These are phyloP conservation scores for Julus scanicus DNA, from an alignment of 2,888 invertebrate species.

Conservation along the genomic window DNA sequence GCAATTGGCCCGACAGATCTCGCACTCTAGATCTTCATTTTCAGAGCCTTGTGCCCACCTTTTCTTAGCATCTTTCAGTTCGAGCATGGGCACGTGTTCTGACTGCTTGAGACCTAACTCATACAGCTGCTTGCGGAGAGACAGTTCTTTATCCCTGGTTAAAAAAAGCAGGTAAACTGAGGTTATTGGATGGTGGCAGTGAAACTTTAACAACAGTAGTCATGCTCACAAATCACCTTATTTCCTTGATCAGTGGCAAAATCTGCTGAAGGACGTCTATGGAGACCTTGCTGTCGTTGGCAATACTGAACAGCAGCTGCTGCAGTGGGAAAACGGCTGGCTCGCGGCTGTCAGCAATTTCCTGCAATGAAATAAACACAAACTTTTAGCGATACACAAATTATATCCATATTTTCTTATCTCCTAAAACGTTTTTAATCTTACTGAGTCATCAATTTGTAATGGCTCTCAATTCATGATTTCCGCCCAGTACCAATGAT, in stretches of 20 bases:
- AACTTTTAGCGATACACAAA: no score
- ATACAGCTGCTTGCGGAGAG: slow-evolving; percentile 73
- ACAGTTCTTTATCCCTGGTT: slow-evolving; percentile 72
- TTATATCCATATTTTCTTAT: no score
- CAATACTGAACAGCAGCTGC: slow-evolving; percentile 80
- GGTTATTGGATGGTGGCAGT: neutral
- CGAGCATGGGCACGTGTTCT: slow-evolving; percentile 74
- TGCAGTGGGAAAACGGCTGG: slow-evolving; percentile 91
- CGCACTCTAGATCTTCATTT: slow-evolving; percentile 82
- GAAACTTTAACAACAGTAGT: neutral
- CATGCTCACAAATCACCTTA: slow-evolving; percentile 65
- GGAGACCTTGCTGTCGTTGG: slow-evolving; percentile 75
- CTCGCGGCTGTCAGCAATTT: slow-evolving; percentile 84
- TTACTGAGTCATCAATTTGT: no score
- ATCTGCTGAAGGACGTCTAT: slow-evolving; percentile 74
- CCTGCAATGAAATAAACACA: slow-evolving; percentile 73
- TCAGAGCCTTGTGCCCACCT: slow-evolving; percentile 64
- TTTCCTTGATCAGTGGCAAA: slow-evolving; percentile 73
- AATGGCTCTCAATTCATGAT: no score
- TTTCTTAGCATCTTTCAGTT: slow-evolving; percentile 70
- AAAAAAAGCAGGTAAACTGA: neutral
- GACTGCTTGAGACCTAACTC: slow-evolving; percentile 73
- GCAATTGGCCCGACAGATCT: slow-evolving; percentile 82
- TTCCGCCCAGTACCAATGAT: no score
- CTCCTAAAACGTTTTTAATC: no score